phyloP scores from a whole-genome alignment of 2,797 vertebrate genomes.

The Dryobates pubescens region DNA sequence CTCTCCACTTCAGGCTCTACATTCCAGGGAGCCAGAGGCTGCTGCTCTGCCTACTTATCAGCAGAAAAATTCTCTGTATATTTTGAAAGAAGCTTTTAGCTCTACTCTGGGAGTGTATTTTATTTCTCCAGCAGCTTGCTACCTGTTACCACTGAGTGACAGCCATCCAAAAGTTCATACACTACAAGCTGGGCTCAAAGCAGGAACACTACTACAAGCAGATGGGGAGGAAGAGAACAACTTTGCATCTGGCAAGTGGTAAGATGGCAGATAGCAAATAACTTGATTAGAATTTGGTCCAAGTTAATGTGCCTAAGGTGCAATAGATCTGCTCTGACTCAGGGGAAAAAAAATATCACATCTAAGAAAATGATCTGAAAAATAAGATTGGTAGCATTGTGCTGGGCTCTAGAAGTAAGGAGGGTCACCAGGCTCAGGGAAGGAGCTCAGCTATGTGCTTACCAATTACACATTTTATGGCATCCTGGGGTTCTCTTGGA shows the following conservation, averaged over 20 bases:
- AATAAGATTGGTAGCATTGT: background rate
- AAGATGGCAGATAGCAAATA: background rate
- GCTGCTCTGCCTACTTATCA: background rate
- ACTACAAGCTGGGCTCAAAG: background rate
- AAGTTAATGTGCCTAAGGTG: background rate
- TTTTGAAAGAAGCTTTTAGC: background rate
- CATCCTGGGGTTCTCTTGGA: constrained; percentile 8
- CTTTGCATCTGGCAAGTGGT: background rate
- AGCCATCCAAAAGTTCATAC: background rate
- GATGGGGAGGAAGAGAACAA: background rate
- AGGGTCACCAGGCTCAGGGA: background rate
- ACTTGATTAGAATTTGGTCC: background rate
- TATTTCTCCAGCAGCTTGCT: background rate
- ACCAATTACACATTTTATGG: background rate
- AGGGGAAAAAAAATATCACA: background rate
- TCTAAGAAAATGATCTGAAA: background rate
- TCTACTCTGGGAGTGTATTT: background rate
- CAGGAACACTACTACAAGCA: background rate
- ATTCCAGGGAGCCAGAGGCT: background rate
- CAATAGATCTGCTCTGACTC: background rate
- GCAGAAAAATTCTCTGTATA: background rate
- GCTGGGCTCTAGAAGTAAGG: background rate
- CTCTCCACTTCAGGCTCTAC: background rate
- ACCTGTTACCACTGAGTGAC: background rate
- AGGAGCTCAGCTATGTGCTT: background rate